Evolutionary conservation across 2,797 vertebrate species (phyloP).

Genomic region (Pseudochaenichthys georgianus): DNA sequence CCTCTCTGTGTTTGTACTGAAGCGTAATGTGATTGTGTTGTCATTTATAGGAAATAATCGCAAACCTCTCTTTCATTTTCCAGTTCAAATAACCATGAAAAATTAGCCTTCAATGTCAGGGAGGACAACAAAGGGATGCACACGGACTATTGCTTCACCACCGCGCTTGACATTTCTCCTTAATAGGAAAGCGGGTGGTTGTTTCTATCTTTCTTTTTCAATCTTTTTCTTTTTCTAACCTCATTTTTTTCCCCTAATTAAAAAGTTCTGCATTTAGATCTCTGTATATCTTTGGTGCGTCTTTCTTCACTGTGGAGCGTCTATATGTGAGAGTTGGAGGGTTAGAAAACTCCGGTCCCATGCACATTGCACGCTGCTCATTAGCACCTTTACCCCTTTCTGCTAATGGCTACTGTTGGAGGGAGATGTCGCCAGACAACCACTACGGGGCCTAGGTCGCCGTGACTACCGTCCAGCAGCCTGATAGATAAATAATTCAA

Average conservation of each 20-base stretch:
- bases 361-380: slow-evolving; percentile 62
- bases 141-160: slow-evolving; percentile 83
- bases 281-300: slow-evolving; percentile 73
- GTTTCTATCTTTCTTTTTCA: slow-evolving; percentile 81
- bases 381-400: slow-evolving; percentile 63
- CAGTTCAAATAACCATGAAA: slow-evolving; percentile 99
- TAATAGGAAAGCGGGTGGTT: slow-evolving; percentile 88
- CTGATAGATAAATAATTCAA: slow-evolving; percentile 84
- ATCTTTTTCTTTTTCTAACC: slow-evolving; percentile 74
- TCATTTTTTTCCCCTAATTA: slow-evolving; percentile 83
- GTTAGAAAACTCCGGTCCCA: slow-evolving; percentile 57
- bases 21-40: slow-evolving; percentile 98
- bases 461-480: slow-evolving; percentile 79
- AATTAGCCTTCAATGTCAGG: slow-evolving; percentile 97
- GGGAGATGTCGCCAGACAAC: slow-evolving; percentile 77
- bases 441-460: slow-evolving; percentile 73
- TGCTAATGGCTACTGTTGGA: slow-evolving; percentile 73
- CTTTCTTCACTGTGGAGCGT: slow-evolving; percentile 49
- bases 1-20: slow-evolving; percentile 93
- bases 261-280: slow-evolving; percentile 86
- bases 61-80: slow-evolving; percentile 96
- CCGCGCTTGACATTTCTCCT: slow-evolving; percentile 88
- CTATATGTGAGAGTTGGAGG: slow-evolving; percentile 51
- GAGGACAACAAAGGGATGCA: slow-evolving; percentile 91
- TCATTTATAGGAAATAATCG: slow-evolving; percentile 99